A percentile compares a stretch with the other conserved stretches of the same genome.
Evolutionary conservation across 2,797 vertebrate genomes (phyloP).

Genomic region (Pangasius larnaudii): DNA sequence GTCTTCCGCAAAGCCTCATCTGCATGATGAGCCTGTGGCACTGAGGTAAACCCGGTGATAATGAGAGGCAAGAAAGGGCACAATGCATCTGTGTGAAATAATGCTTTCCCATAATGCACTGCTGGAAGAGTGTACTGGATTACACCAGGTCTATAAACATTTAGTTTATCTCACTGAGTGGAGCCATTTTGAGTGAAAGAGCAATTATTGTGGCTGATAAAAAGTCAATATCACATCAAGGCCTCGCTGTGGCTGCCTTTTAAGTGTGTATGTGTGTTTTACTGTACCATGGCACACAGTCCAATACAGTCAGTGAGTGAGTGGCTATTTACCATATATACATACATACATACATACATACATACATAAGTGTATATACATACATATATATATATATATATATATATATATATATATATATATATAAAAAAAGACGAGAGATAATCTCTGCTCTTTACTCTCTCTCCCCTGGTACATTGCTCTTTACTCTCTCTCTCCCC

Average conservation of each 20-base stretch:
- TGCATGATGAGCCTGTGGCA: slow-evolving; percentile 75
- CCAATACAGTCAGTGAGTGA: slow-evolving; percentile 9
- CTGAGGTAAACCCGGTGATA: slow-evolving; percentile 56
- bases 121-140: slow-evolving; percentile 37
- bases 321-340: slow-evolving; percentile 58
- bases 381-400: too few species aligned
- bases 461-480: neutral
- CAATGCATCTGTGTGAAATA: neutral
- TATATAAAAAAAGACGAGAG: too few species aligned
- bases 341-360: slow-evolving; percentile 46
- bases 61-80: neutral
- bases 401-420: too few species aligned
- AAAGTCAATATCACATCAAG: slow-evolving; percentile 53
- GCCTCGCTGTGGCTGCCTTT: slow-evolving; percentile 19
- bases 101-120: slow-evolving; percentile 21
- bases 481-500: slow-evolving; percentile 9
- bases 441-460: slow-evolving; percentile 34
- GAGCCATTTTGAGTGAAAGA: slow-evolving; percentile 43
- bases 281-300: neutral
- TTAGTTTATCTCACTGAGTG: slow-evolving; percentile 52
- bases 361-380: too few species aligned
- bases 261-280: slow-evolving; percentile 1
- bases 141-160: slow-evolving; percentile 48
- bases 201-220: slow-evolving; percentile 57
- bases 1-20: slow-evolving; percentile 64